Evolutionary conservation across 2,888 invertebrate genomes (phyloP).

Genomic region (Heptascelio sp.): DNA sequence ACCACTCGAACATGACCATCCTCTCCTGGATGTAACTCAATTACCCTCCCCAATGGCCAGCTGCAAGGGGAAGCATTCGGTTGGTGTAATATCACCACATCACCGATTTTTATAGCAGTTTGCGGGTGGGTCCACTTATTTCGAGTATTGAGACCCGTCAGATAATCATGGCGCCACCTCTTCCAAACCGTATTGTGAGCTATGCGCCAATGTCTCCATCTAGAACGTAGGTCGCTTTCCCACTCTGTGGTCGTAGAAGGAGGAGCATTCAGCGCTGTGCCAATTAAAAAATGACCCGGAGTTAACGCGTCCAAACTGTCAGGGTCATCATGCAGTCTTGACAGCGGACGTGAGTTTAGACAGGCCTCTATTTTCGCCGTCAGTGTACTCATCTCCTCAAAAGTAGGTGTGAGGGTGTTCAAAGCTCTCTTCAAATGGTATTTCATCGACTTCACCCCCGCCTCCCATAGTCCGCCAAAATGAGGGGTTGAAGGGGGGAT

Average conservation of each 20-base stretch:
- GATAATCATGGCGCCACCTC: too few species aligned
- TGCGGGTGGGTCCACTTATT: too few species aligned
- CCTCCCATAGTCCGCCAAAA: constrained; percentile 76
- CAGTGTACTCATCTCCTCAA: constrained; percentile 6
- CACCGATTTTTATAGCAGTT: background rate
- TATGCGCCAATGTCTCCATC: too few species aligned
- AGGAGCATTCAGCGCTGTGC: constrained; percentile 70
- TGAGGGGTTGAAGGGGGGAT: constrained; percentile 73
- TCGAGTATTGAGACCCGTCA: too few species aligned
- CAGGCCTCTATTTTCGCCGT: background rate
- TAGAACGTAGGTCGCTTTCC: too few species aligned
- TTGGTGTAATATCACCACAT: background rate
- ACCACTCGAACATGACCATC: too few species aligned
- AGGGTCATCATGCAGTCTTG: background rate
- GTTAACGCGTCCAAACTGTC: constrained; percentile 11
- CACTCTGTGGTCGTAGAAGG: constrained; percentile 53
- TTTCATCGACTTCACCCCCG: constrained; percentile 73
- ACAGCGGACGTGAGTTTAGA: constrained; percentile 6
- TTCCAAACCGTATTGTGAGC: too few species aligned
- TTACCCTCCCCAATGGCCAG: too few species aligned
- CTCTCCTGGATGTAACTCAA: too few species aligned
- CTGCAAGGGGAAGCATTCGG: too few species aligned
- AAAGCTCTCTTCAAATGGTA: constrained; percentile 68
- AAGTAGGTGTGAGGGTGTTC: constrained; percentile 17
- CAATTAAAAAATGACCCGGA: constrained; percentile 17